Conservation (phyloP, 2,888 invertebrate species). For the Netelia inedita region DNA sequence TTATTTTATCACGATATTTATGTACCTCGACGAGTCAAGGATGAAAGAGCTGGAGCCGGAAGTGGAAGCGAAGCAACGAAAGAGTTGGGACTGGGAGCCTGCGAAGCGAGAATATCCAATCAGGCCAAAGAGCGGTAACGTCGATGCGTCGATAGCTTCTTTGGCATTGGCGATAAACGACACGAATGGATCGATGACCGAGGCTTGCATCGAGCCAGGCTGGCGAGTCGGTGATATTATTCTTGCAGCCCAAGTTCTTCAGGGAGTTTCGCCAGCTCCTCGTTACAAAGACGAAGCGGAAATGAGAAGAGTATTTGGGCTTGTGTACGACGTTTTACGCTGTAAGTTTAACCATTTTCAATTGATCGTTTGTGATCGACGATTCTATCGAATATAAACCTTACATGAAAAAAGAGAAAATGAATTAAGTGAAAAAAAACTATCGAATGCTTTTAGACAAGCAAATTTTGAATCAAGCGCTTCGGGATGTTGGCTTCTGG, state of each 20-base stretch:
- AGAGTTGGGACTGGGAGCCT: constrained; percentile 78
- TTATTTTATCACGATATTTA: background rate
- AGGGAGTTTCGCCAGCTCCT: constrained; percentile 63
- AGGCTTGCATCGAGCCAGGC: constrained; percentile 76
- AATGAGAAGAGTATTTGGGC: constrained; percentile 90
- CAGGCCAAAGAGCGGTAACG: constrained; percentile 64
- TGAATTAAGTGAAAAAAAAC: constrained; percentile 11
- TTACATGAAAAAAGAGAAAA: constrained; percentile 2
- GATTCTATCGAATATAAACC: background rate
- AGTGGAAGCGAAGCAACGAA: constrained; percentile 46
- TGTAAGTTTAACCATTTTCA: constrained; percentile 86
- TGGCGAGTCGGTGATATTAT: constrained; percentile 81
- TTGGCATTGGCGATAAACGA: constrained; percentile 64
- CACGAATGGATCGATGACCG: constrained; percentile 77
- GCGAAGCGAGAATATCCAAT: constrained; percentile 65
- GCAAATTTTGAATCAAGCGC: constrained; percentile 88
- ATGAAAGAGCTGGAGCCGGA: constrained; percentile 32
- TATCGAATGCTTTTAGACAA: constrained; percentile 87
- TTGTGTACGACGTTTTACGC: constrained; percentile 91
- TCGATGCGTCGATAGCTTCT: constrained; percentile 66
- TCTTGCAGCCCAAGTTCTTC: constrained; percentile 78
- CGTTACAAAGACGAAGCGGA: constrained; percentile 88
- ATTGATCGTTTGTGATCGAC: background rate
- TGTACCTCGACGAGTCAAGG: constrained; percentile 13
- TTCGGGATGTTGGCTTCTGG: constrained; percentile 89